Conservation (phyloP, 2,888 invertebrate genomes). For the Scaptomyza cyrtandrae region DNA sequence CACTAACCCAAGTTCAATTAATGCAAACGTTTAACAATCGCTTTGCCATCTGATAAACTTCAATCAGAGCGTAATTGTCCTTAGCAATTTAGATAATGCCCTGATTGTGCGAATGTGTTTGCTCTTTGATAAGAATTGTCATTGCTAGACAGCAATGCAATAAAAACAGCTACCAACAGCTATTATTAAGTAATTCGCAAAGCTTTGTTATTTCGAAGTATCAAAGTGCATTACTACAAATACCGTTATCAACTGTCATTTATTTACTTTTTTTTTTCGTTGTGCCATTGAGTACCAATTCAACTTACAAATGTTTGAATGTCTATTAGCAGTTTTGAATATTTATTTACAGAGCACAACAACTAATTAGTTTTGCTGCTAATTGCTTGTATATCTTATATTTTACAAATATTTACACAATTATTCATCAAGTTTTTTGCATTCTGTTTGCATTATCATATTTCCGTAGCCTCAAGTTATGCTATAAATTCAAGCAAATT, state of each 20-base stretch:
- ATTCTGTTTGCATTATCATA: background rate
- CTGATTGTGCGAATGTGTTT: conserved; percentile 8
- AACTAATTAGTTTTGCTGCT: conserved; percentile 17
- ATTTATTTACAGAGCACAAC: conserved; percentile 8
- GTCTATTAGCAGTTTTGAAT: background rate
- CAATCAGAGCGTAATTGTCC: conserved; percentile 42
- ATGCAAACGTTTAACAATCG: conserved; percentile 39
- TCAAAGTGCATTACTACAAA: background rate
- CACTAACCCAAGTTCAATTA: conserved; percentile 25
- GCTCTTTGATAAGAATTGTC: conserved; percentile 35
- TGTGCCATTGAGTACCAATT: background rate
- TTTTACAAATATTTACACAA: background rate
- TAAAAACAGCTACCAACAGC: conserved; percentile 14
- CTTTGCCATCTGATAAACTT: conserved; percentile 52
- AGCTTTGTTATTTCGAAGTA: background rate
- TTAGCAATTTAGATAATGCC: conserved; percentile 35
- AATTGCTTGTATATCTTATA: conserved; percentile 12
- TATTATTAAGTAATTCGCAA: conserved; percentile 19
- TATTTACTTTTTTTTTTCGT: background rate
- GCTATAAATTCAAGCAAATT: background rate
- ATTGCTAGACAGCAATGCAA: background rate
- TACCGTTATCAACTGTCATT: background rate
- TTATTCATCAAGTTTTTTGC: background rate
- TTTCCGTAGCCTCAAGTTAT: conserved; percentile 28
- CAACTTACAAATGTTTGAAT: background rate